These are phyloP conservation scores for Melieria picta DNA, from an alignment of 2,888 invertebrate genomes.

Conservation along the genomic window DNA sequence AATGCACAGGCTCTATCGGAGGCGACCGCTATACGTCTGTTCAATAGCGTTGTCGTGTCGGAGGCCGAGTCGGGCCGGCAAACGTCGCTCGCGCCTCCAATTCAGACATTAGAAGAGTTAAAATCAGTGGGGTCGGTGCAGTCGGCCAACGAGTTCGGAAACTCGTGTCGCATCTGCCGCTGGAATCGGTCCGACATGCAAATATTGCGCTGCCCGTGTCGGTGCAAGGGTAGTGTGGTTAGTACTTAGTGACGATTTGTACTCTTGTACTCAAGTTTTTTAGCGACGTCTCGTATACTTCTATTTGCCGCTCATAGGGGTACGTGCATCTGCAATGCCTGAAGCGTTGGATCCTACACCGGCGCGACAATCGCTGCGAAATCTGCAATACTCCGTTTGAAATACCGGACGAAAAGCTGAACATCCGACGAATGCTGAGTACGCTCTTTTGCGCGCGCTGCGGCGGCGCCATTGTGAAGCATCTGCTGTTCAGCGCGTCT, in stretches of 20 bases:
- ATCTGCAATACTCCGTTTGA: slow-evolving; percentile 55
- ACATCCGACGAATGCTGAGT: slow-evolving; percentile 51
- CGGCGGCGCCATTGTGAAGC: slow-evolving; percentile 56
- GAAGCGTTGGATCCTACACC: slow-evolving; percentile 60
- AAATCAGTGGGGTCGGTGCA: slow-evolving; percentile 48
- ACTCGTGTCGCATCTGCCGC: slow-evolving; percentile 63
- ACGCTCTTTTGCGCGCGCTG: slow-evolving; percentile 59
- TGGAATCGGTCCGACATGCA: slow-evolving; percentile 57
- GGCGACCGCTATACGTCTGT: slow-evolving; percentile 50
- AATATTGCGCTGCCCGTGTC: slow-evolving; percentile 59
- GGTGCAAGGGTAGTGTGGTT: slow-evolving; percentile 63
- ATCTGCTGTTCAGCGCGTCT: slow-evolving; percentile 55
- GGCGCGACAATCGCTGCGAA: slow-evolving; percentile 58
- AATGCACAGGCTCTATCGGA: slow-evolving; percentile 47
- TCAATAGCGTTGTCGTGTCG: slow-evolving; percentile 46
- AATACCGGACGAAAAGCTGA: slow-evolving; percentile 52
- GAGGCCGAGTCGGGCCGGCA: slow-evolving; percentile 1
- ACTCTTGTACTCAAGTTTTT: no score
- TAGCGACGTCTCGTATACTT: not conserved
- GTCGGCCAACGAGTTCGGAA: slow-evolving; percentile 55
- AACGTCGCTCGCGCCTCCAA: slow-evolving; percentile 12
- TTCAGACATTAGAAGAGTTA: slow-evolving; percentile 19
- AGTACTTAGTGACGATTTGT: slow-evolving; percentile 27
- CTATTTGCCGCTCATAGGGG: slow-evolving; percentile 48
- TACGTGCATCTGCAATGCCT: slow-evolving; percentile 60